Evolutionary conservation across 1,140 invertebrate species (phyloP), one percentile per base, ranked within the genome.

Genomic region (Doryteuthis pealeii): DNA sequence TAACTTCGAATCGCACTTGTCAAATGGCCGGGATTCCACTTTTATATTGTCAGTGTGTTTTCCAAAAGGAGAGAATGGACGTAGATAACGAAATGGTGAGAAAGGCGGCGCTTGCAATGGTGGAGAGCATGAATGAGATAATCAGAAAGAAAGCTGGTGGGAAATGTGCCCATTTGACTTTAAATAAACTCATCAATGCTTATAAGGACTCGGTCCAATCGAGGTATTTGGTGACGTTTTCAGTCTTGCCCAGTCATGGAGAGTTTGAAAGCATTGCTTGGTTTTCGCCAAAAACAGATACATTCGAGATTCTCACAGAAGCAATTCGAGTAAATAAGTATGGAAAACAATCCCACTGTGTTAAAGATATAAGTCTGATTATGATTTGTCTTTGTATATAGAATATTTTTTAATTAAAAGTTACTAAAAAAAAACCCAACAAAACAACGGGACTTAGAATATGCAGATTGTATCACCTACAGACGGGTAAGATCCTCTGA

Each of bases 1-100:
- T 90, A 68, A 86, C 89, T 0, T 22, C 69, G 12, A 75, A 80
- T 22, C 76, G 89, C 71, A 84, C 84, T 30, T 90, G 89, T 79
- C 76, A 84, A 32, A 71, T 79, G 6, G 88, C 88, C 0, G 54
- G 26, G 6, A 22, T 62, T n/a, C 54, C 54, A 14, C 22, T 28
- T 2, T 28, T n/a, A 22, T 62, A n/a, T 18, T 62, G 54, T 62
- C 22, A 62, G 54, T 62, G 54, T 62, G 6, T 22, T 28, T 62
- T 28, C 6, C 5, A 22, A 62, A 62, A 28, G 26, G 18, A 62
- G 54, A 22, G 18, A 22, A 0, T 62, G 0, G 26, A 18, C 1
- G 10, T 62, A n/a, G 1, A 62, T 6, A 62, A 62, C 18, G 10
- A 6, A 18, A 15, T n/a, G 22, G 54, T 62, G 54, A 62, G 22